Evolutionary conservation across 1,140 invertebrate genomes (phyloP).

Genomic region (Leptopilina boulardi): DNA sequence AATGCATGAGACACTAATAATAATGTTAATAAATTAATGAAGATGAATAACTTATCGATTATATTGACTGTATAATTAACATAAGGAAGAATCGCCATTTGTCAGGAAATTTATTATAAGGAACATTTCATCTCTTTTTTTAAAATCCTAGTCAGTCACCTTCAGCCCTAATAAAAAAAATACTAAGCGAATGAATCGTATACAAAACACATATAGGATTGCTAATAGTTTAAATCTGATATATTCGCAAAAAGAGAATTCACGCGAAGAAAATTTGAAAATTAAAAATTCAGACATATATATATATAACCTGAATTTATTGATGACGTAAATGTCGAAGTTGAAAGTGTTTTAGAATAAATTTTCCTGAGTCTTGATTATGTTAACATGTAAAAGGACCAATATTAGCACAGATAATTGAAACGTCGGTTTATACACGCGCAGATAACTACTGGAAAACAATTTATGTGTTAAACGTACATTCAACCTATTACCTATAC

Average conservation of each 20-base stretch:
- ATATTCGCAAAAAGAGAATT: too few species aligned
- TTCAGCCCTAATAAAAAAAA: background rate
- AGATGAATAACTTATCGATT: constrained; percentile 15
- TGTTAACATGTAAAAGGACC: constrained; percentile 15
- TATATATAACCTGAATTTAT: background rate
- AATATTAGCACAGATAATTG: constrained; percentile 32
- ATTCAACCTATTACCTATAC: constrained; percentile 26
- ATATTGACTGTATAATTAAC: background rate
- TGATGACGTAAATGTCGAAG: background rate
- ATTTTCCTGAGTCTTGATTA: constrained; percentile 9
- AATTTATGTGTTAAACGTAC: constrained; percentile 25
- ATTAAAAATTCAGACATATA: too few species aligned
- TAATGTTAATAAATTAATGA: background rate
- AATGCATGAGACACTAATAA: background rate
- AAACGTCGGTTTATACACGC: constrained; percentile 21
- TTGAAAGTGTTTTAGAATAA: constrained; percentile 26
- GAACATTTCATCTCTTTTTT: background rate
- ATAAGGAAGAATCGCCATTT: background rate
- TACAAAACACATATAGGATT: too few species aligned
- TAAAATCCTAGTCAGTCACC: background rate
- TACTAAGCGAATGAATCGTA: too few species aligned
- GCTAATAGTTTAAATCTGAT: too few species aligned
- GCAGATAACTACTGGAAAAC: constrained; percentile 12
- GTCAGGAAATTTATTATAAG: background rate
- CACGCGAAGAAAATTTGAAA: background rate